Evolutionary conservation across 2,888 invertebrate genomes (phyloP).

Genomic region (Celastrina argiolus): DNA sequence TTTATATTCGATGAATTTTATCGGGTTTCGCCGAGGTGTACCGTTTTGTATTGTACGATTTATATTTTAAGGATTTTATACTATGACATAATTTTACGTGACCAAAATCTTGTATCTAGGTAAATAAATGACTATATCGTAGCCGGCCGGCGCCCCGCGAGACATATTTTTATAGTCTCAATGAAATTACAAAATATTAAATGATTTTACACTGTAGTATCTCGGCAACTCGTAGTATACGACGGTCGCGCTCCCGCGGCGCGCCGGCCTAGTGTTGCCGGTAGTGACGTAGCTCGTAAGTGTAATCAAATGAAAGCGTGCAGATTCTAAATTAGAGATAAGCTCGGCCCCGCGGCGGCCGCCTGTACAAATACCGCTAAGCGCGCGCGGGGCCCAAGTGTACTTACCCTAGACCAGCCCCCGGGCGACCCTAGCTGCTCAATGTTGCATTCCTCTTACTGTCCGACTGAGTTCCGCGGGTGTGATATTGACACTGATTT

Average conservation of each 20-base stretch:
- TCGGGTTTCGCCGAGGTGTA: not conserved
- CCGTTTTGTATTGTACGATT: conserved; percentile 16
- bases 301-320: conserved; percentile 55
- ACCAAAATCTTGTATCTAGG: conserved; percentile 12
- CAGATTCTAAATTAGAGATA: conserved; percentile 67
- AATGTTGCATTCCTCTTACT: conserved; percentile 6
- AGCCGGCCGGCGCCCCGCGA: conserved; percentile 1
- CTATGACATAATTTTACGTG: conserved; percentile 20
- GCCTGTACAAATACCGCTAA: conserved; percentile 26
- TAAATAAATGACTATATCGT: conserved; percentile 6
- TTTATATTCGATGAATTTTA: conserved; percentile 14
- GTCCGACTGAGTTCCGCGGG: conserved; percentile 15
- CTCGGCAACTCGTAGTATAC: not conserved
- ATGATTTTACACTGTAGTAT: not conserved
- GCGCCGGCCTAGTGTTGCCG: not conserved
- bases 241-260: not conserved
- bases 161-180: not conserved
- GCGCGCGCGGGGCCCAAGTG: conserved; percentile 30
- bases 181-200: not conserved
- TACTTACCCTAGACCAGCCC: conserved; percentile 14
- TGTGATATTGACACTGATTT: conserved; percentile 11
- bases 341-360: conserved; percentile 50
- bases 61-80: conserved; percentile 18
- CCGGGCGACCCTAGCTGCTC: conserved; percentile 17
- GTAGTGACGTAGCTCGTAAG: conserved; percentile 27